Percentiles rank a stretch among this genome's conserved stretches.
Evolutionary conservation across 2,113 vertebrate species (phyloP).

Genomic region (Ammospiza caudacuta): DNA sequence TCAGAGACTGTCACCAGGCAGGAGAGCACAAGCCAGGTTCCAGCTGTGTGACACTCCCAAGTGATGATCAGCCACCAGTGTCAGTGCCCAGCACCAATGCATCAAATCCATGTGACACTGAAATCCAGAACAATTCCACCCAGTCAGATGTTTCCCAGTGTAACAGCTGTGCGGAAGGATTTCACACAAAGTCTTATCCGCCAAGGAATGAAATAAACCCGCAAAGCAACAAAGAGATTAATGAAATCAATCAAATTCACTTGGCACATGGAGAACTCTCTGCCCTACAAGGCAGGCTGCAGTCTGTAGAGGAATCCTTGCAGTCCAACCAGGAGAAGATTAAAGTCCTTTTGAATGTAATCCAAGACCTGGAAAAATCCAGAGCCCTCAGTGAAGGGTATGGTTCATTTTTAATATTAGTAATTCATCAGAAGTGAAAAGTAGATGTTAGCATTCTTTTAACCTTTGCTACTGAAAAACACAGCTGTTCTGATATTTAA

Average conservation of each 20-base stretch:
- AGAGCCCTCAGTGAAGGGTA: constrained; percentile 97
- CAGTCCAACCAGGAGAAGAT: constrained; percentile 97
- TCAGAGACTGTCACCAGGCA: constrained; percentile 41
- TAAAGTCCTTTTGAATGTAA: constrained; percentile 97
- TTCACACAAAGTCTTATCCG: constrained; percentile 29
- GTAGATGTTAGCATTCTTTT: neutral
- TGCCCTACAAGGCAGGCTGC: constrained; percentile 87
- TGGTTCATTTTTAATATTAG: constrained; percentile 44
- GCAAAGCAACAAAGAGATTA: constrained; percentile 51
- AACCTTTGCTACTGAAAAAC: neutral
- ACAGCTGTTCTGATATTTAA: neutral
- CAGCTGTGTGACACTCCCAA: neutral
- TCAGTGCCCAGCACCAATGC: neutral
- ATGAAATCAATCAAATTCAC: constrained; percentile 67
- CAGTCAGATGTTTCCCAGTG: constrained; percentile 34
- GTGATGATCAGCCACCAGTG: neutral
- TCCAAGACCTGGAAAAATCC: constrained; percentile 97
- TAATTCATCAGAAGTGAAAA: neutral
- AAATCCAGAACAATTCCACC: neutral
- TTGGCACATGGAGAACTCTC: constrained; percentile 68
- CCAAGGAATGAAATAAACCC: constrained; percentile 60
- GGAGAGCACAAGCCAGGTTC: constrained; percentile 7
- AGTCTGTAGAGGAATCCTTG: constrained; percentile 92
- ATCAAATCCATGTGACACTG: constrained; percentile 16
- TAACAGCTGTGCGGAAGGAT: constrained; percentile 58